Conservation (phyloP, 2,888 invertebrate genomes). For the Oligia latruncula region DNA sequence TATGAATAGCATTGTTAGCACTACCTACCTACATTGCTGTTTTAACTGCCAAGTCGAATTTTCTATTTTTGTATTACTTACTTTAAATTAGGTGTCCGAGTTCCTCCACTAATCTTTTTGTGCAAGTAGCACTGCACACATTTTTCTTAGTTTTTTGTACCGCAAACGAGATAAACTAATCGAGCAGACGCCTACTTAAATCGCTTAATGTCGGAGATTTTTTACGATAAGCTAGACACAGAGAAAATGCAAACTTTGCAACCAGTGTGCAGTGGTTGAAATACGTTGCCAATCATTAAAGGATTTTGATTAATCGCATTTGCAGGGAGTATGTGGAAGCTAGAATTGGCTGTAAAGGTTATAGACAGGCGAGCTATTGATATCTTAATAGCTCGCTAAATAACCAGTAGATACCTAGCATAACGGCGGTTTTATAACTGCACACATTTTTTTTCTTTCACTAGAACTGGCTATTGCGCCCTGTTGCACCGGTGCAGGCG, state of each 20-base stretch:
- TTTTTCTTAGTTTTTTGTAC: conserved; percentile 19
- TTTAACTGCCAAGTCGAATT: not conserved
- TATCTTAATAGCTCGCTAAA: not conserved
- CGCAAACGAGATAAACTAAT: not conserved
- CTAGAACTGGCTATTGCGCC: not conserved
- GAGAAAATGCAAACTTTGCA: conserved; percentile 3
- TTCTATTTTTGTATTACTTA: conserved; percentile 1
- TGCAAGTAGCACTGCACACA: not conserved
- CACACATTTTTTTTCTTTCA: not conserved
- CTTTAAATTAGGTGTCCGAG: conserved; percentile 5
- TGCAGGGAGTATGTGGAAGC: not conserved
- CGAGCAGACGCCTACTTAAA: conserved; percentile 28
- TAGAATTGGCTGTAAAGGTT: not conserved
- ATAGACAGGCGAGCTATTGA: not conserved
- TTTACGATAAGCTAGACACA: conserved; percentile 16
- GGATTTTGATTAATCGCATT: conserved; percentile 4
- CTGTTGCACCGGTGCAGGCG: too few species aligned
- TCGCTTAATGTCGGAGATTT: conserved; percentile 12
- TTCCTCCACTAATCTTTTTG: conserved; percentile 1
- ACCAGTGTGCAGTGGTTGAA: conserved; percentile 16
- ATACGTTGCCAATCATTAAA: not conserved
- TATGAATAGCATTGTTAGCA: not conserved
- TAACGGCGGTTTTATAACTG: not conserved
- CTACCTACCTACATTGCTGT: not conserved
- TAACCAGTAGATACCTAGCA: not conserved